Evolutionary conservation across 2,888 invertebrate species (phyloP).

Genomic region (Capitulum mitella): DNA sequence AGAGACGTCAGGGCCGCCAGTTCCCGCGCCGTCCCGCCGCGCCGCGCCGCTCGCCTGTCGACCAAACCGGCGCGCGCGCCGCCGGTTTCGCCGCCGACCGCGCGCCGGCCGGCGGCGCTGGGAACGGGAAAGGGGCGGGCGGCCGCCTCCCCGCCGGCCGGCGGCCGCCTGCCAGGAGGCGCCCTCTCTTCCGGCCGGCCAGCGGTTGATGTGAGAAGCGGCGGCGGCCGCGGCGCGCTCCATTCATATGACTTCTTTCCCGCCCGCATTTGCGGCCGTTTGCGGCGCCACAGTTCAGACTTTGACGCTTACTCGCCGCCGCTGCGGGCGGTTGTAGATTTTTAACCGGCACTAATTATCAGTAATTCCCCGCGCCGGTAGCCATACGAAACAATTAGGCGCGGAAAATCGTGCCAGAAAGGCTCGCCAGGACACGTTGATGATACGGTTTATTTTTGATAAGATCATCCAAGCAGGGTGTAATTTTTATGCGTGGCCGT

Average conservation of each 20-base stretch:
- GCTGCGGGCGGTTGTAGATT: background rate
- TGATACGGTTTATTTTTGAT: background rate
- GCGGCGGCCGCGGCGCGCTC: background rate
- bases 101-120: background rate
- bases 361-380: slow-evolving; percentile 1
- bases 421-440: background rate
- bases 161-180: too few relatives aligned
- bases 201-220: background rate
- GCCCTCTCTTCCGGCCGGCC: background rate
- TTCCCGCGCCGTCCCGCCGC: background rate
- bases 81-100: background rate
- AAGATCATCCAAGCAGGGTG: background rate
- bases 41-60: slow-evolving; percentile 1
- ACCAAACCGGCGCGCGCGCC: background rate
- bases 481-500: slow-evolving; percentile 12
- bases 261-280: background rate
- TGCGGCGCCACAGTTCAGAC: background rate
- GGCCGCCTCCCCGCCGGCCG: too few relatives aligned
- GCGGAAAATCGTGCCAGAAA: background rate
- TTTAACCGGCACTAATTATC: background rate
- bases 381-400: slow-evolving; percentile 12
- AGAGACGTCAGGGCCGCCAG: slow-evolving; percentile 13
- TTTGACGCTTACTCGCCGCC: background rate
- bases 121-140: background rate
- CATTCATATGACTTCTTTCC: background rate